Evolutionary conservation across 2,113 vertebrate genomes (phyloP), one percentile per base, ranked within the genome.

Genomic region (Orycteropus afer): DNA sequence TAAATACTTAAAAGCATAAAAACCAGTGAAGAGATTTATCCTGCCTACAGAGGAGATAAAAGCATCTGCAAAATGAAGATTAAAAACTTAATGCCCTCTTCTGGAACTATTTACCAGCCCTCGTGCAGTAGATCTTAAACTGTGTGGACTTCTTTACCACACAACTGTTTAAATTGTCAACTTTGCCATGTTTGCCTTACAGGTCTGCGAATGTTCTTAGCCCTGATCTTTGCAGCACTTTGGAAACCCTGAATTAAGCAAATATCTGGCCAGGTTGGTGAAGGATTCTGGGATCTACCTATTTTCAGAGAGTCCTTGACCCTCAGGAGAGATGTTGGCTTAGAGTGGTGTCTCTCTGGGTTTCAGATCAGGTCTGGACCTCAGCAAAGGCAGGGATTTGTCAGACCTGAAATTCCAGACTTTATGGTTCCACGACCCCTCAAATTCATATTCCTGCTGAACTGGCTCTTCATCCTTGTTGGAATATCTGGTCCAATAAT

Each of bases 1-100:
- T 82, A 73, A 80, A 90, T 80, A 85, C 65, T 67, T 67, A 65
- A 87, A 76, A n/a, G n/a, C 10, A 53, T 73, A 89, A 93, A 91
- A 86, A 11, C 32, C 40, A 61, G 42, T 61, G 45, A 61, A 77
- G 53, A 93, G 93, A 86, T 93, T 74, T 76, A 73, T 42, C 20
- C 89, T 91, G 42, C 63, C 57, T 27, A 23, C 91, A 23, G 49
- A 63, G 27, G 22, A 78, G 32, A 49, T 91, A 61, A 61, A 51
- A 53, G 45, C 32, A 5, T 25, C 27, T 37, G 42, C 17, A 32
- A 69, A 71, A 51, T 42, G 78, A 73, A 85, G 77, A 59, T 84
- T 57, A 42, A 89, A 90, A 76, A 34, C n/a, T 1, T 11, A 25
- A 77, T 32, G 8, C 15, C 20, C 23, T 83, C 29, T 91, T 80